Evolutionary conservation across 2,113 vertebrate species (phyloP).

Genomic region (Mus spicilegus): DNA sequence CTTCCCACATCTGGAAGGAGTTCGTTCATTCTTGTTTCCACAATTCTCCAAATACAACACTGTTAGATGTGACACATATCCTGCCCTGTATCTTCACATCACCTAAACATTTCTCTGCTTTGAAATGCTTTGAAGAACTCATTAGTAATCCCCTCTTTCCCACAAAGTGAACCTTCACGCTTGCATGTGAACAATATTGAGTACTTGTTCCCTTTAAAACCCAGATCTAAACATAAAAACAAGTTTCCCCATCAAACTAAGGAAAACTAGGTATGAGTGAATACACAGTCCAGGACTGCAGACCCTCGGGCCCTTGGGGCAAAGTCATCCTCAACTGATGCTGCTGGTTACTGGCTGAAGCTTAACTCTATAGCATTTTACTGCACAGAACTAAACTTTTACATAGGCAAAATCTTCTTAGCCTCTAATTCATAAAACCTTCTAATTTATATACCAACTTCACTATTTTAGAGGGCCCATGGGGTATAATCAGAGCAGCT

Average conservation of each 20-base stretch:
- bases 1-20: neutral
- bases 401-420: conserved; percentile 48
- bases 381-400: conserved; percentile 1
- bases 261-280: neutral
- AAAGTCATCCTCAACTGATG: conserved; percentile 2
- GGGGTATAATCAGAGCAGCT: conserved; percentile 68
- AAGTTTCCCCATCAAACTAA: conserved; percentile 4
- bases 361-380: neutral
- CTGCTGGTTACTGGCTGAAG: neutral
- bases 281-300: neutral
- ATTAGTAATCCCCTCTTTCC: neutral
- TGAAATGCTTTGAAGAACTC: neutral
- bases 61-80: neutral
- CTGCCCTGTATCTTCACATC: neutral
- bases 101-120: neutral
- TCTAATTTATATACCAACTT: conserved; percentile 59
- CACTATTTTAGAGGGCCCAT: conserved; percentile 50
- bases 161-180: neutral
- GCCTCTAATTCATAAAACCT: conserved; percentile 67
- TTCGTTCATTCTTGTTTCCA: neutral
- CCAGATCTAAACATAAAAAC: conserved; percentile 6
- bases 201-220: neutral
- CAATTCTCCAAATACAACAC: neutral
- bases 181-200: neutral
- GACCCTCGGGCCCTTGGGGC: neutral